phyloP scores from a whole-genome alignment of 2,888 invertebrate species.

The Dryadula phaetusa region DNA sequence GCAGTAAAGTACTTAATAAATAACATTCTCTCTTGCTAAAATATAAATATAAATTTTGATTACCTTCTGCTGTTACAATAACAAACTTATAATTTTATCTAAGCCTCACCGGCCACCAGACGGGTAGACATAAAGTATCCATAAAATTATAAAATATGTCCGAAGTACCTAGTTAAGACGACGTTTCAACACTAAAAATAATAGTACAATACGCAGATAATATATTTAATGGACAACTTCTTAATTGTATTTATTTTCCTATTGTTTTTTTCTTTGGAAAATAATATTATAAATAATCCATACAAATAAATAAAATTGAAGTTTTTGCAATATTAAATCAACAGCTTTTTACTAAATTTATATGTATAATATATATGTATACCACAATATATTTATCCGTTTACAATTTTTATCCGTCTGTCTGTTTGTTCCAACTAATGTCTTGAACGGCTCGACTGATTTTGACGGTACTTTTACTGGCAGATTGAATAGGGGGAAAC shows the following conservation, averaged over 20 bases:
- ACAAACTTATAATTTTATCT: constrained; percentile 18
- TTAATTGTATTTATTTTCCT: not conserved
- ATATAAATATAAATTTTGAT: not conserved
- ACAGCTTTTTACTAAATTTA: too few species aligned
- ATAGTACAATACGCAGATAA: not conserved
- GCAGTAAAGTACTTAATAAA: too few species aligned
- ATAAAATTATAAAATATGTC: constrained; percentile 21
- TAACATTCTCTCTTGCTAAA: not conserved
- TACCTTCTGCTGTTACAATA: not conserved
- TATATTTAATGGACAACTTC: not conserved
- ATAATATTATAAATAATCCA: too few species aligned
- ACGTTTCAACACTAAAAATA: not conserved
- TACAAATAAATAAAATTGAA: too few species aligned
- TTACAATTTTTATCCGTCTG: too few species aligned
- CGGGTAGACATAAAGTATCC: constrained; percentile 27
- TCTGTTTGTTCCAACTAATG: too few species aligned
- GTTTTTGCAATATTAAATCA: too few species aligned
- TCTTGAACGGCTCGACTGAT: too few species aligned
- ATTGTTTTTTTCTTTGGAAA: not conserved
- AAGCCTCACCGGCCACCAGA: constrained; percentile 11
- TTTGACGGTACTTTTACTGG: too few species aligned
- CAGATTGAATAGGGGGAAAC: too few species aligned
- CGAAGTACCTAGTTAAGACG: not conserved
- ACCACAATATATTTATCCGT: too few species aligned
- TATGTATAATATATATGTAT: too few species aligned